These are phyloP conservation scores for Grallaria varia DNA, from an alignment of 2,113 vertebrate species.

Conservation along the genomic window DNA sequence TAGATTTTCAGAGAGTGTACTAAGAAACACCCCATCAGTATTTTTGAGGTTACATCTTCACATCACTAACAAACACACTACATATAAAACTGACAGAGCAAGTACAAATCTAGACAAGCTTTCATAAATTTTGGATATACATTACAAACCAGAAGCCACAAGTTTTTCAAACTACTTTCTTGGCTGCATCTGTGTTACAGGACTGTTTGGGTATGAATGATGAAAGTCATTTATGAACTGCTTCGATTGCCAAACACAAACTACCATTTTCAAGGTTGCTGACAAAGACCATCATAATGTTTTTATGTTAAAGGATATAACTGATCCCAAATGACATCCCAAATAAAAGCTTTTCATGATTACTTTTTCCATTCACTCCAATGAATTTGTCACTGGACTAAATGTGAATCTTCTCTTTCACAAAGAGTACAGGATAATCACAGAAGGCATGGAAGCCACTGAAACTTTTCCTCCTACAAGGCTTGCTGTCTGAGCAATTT, in stretches of 20 bases:
- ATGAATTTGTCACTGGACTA: background rate
- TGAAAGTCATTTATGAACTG: background rate
- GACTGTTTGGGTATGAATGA: background rate
- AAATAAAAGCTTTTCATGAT: slow-evolving; percentile 32
- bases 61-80: background rate
- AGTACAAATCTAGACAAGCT: background rate
- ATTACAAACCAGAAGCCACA: background rate
- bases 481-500: background rate
- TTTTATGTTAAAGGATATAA: background rate
- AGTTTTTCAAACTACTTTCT: background rate
- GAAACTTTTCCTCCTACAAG: background rate
- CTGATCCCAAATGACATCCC: background rate
- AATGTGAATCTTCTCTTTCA: background rate
- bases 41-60: background rate
- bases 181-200: background rate
- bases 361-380: background rate
- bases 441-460: background rate
- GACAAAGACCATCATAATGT: background rate
- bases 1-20: background rate
- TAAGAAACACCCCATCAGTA: background rate
- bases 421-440: background rate
- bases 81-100: background rate
- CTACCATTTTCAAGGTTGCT: background rate
- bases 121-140: background rate
- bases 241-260: slow-evolving; percentile 28